These are phyloP conservation scores for Ancistrus triradiatus DNA, from an alignment of 2,113 vertebrate genomes.

Conservation along the genomic window DNA sequence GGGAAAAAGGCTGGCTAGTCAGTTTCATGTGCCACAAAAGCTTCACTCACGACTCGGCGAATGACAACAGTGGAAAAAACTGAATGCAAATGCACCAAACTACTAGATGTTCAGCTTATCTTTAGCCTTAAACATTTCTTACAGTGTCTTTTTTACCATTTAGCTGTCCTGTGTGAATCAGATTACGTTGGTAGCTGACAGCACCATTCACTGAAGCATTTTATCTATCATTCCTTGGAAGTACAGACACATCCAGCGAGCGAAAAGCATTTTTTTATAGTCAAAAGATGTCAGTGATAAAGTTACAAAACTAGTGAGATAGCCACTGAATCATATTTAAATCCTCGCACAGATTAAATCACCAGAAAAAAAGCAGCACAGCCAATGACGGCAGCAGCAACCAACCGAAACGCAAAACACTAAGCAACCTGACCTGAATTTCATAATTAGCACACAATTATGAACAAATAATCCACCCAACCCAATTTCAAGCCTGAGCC, in stretches of 20 bases:
- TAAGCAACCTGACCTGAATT: constrained; percentile 1
- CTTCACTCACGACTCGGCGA: no score
- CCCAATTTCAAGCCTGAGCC: background rate
- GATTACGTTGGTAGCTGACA: constrained; percentile 25
- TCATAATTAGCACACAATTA: background rate
- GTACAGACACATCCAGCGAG: constrained; percentile 10
- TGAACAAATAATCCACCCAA: background rate
- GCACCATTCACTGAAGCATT: constrained; percentile 26
- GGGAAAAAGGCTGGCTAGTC: no score
- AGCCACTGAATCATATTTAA: constrained; percentile 1
- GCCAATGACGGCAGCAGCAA: constrained; percentile 1
- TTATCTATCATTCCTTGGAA: constrained; percentile 34
- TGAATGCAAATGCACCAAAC: background rate
- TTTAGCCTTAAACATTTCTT: background rate
- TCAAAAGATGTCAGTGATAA: constrained; percentile 24
- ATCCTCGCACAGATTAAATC: background rate
- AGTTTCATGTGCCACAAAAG: no score
- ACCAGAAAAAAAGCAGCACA: background rate
- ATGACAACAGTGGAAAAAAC: no score
- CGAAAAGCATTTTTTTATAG: constrained; percentile 8
- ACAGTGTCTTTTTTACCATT: no score
- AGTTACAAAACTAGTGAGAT: constrained; percentile 6
- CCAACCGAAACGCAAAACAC: background rate
- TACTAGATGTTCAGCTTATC: background rate
- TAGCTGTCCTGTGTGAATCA: constrained; percentile 10